Evolutionary conservation across 35 echinoderm and acorn worm genomes (phyloP), one percentile per base, ranked within the genome.

Genomic region (Diadema setosum): DNA sequence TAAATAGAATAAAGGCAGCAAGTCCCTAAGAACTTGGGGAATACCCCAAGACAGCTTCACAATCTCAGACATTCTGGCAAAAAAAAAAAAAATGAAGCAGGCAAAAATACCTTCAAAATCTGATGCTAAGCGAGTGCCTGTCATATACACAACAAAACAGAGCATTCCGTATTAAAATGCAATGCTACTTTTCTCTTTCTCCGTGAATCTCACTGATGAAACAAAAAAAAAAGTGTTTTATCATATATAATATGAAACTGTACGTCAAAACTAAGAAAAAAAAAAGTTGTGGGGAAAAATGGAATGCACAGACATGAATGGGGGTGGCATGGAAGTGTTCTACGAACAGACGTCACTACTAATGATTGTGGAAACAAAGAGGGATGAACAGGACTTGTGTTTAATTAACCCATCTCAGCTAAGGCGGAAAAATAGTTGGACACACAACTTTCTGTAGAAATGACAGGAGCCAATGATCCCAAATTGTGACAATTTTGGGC

Each of bases 41-140:
- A 67, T 31, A 33, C 63, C 6, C 63, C 6, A 67, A 34, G 63
- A 67, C 63, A 67, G 24, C 63, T 26, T 3, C 30, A 1, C 7
- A 67, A 8, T 67, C 12, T 26, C 39, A 23, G 73, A 44, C 73
- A 78, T 44, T 42, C 73, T 78, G 73, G 35, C 73, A 78, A 78
- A 42, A 75, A 78, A 78, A 33, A 34, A 33, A 78, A 41, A 75
- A 78, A 78, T 67, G 63, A 33, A 78, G 73, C 73, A 78, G 73
- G 73, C 73, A 78, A 78, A 78, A 78, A 78, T 78, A 78, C 73
- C 73, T 78, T 78, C 73, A 78, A 78, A 78, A 78, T 78, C 73
- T 78, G 73, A 20, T 20, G 73, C 73, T 78, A 78, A 78, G 73
- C 73, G 73, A 78, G 73, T 78, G 73, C 73, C 73, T 78, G 73